phyloP scores from a whole-genome alignment of 1,140 invertebrate species.

The Mizuhopecten yessoensis region DNA sequence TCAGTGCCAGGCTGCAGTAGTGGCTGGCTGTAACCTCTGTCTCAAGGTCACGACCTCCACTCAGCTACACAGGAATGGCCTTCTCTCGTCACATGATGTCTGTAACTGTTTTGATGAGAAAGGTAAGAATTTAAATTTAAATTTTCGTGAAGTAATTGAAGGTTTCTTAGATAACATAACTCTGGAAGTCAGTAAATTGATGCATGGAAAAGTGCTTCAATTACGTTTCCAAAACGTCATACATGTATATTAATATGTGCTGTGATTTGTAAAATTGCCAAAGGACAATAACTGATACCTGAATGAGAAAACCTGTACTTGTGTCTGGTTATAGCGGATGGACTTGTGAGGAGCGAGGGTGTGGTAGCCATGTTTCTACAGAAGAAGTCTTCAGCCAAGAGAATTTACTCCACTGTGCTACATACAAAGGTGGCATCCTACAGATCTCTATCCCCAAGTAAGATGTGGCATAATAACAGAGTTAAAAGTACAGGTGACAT shows the following conservation, averaged over 20 bases:
- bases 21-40: conserved; percentile 93
- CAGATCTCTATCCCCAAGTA: background rate
- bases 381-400: conserved; percentile 88
- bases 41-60: conserved; percentile 94
- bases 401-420: conserved; percentile 90
- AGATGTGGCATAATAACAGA: background rate
- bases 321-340: conserved; percentile 86
- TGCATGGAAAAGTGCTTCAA: too few species aligned
- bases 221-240: too few species aligned
- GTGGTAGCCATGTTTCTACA: conserved; percentile 92
- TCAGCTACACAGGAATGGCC: conserved; percentile 94
- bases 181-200: too few species aligned
- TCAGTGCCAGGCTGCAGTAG: conserved; percentile 95
- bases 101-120: conserved; percentile 96
- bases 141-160: too few species aligned
- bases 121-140: conserved; percentile 84
- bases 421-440: conserved; percentile 46
- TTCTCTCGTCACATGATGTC: conserved; percentile 93
- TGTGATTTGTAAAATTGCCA: too few species aligned
- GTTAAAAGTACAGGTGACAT: background rate
- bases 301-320: too few species aligned
- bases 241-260: too few species aligned
- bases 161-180: too few species aligned
- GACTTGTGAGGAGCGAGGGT: conserved; percentile 96
- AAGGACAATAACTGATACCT: too few species aligned